Percentiles rank a stretch among this genome's conserved stretches.
phyloP scores from a whole-genome alignment of 2,888 invertebrate species.

The Coelinius sp. region DNA sequence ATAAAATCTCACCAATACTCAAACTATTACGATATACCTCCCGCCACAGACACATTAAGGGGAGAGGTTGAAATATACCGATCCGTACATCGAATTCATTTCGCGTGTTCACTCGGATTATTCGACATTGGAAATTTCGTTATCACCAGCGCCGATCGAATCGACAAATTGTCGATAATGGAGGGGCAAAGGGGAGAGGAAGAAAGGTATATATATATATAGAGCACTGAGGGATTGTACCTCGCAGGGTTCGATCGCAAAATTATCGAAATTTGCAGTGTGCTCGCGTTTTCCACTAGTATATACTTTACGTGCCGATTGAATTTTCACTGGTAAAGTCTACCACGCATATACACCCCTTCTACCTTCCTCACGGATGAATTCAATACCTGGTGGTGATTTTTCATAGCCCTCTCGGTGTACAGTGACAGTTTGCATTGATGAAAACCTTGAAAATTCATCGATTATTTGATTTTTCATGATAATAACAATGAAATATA shows the following conservation, averaged over 20 bases:
- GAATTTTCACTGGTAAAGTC: slow-evolving; percentile 16
- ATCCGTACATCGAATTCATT: slow-evolving; percentile 51
- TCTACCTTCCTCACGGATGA: neutral
- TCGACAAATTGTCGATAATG: slow-evolving; percentile 55
- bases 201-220: neutral
- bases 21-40: slow-evolving; percentile 31
- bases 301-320: slow-evolving; percentile 27
- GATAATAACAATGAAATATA: slow-evolving; percentile 11
- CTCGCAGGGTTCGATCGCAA: slow-evolving; percentile 47
- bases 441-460: neutral
- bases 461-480: slow-evolving; percentile 10
- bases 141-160: slow-evolving; percentile 56
- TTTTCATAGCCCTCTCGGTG: neutral
- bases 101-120: slow-evolving; percentile 54
- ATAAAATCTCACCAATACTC: slow-evolving; percentile 39
- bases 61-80: slow-evolving; percentile 39
- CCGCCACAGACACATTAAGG: slow-evolving; percentile 3
- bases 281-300: slow-evolving; percentile 14
- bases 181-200: slow-evolving; percentile 2
- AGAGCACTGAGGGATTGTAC: slow-evolving; percentile 28
- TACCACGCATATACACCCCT: neutral
- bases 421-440: neutral
- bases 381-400: neutral
- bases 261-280: slow-evolving; percentile 53
- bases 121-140: slow-evolving; percentile 54